Percentiles rank a stretch among this genome's conserved stretches.
These are phyloP conservation scores for Octonoba sinensis DNA, from an alignment of 2,888 invertebrate genomes.

Conservation along the genomic window DNA sequence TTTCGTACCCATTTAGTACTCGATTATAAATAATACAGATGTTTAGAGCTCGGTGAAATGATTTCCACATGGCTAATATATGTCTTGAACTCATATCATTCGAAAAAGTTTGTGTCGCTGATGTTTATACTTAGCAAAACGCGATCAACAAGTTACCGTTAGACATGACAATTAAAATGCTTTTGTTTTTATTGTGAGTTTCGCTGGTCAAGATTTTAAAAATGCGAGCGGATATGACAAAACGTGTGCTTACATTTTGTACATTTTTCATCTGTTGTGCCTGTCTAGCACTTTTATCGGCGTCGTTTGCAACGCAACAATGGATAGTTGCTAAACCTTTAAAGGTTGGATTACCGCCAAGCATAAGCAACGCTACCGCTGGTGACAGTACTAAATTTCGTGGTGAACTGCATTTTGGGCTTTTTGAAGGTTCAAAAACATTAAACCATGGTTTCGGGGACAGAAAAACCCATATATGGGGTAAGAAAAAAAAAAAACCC, in stretches of 20 bases:
- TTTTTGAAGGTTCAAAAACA: slow-evolving; percentile 87
- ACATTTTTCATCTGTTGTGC: slow-evolving; percentile 85
- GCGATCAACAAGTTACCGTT: no score
- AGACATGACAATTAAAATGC: no score
- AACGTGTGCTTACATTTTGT: slow-evolving; percentile 83
- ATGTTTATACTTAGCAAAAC: no score
- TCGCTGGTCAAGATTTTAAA: neutral
- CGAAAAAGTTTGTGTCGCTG: no score
- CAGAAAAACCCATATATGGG: slow-evolving; percentile 82
- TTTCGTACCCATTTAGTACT: no score
- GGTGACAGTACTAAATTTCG: slow-evolving; percentile 66
- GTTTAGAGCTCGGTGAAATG: no score
- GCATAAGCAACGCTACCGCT: slow-evolving; percentile 53
- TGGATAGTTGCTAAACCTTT: slow-evolving; percentile 85
- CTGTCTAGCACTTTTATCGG: slow-evolving; percentile 83
- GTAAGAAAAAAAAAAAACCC: slow-evolving; percentile 74
- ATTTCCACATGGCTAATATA: no score
- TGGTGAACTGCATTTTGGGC: slow-evolving; percentile 78
- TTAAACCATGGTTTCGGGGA: slow-evolving; percentile 86
- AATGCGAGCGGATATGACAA: slow-evolving; percentile 78
- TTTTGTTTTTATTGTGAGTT: neutral
- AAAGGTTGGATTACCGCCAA: slow-evolving; percentile 69
- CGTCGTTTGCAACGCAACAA: slow-evolving; percentile 85
- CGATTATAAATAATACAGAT: no score
- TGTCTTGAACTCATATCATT: no score